Evolutionary conservation across 1,140 invertebrate genomes (phyloP), one percentile per base, ranked within the genome.

Genomic region (Dendrolimus kikuchii): DNA sequence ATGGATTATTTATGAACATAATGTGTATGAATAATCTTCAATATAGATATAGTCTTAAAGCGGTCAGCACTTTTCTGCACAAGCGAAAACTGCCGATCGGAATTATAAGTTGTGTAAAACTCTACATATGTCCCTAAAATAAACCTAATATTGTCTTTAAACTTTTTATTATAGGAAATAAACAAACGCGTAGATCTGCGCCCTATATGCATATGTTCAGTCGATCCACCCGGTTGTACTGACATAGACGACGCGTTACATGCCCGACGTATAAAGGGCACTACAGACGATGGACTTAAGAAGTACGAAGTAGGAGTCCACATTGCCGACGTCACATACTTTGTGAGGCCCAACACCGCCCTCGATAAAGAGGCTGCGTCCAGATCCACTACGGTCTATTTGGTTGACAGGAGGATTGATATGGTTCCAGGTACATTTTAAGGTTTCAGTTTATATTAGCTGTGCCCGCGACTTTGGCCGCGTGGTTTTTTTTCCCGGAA

Each of bases 201-300:
- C 47, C 89, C 96, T 54, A 71, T 98, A 5, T 91, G 93, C 68
- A 92, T 99, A 40, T 99, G 98, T 74, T 99, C 97, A 3, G 98
- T 99, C 0, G 98, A 99, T 90, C 98, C 98, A 37, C 97, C 97
- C 2, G 98, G 98, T 0, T 99, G 98, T 87, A 99, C 98, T 3
- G 98, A 99, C 82, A 99, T 99, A 64, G 99, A 99, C 84, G 99
- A 99, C 88, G 98, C 98, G 0, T 85, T 99, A 2, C 99, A 99
- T 84, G 99, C 96, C 70, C 88, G 91, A 43, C 73, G 89, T 39
- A 77, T 98, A 9, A 87, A 89, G 0, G 94, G 95, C 79, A 93
- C 92, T 4, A 95, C 95, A 62, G 89, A 90, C 40, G 93, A 98
- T 87, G 75, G 75, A 4, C 61, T 77, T 5, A 57, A 51, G 0